Percentiles rank a stretch among this genome's conserved stretches.
Evolutionary conservation across 2,888 invertebrate genomes (phyloP).

Genomic region (Perizoma flavofasciatum): DNA sequence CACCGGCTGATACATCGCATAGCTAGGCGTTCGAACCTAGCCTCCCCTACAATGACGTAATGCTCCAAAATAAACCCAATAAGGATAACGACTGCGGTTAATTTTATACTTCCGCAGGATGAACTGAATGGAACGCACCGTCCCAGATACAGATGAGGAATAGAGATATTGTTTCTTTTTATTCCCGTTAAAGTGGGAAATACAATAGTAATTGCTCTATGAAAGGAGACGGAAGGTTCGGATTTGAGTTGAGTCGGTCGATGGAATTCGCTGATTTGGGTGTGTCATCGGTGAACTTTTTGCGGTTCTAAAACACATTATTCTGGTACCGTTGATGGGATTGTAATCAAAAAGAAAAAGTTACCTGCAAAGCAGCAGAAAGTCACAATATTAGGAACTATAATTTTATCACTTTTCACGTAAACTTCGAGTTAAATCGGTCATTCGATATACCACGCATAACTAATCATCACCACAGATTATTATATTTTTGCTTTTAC

Average conservation of each 20-base stretch:
- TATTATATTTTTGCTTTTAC: no score
- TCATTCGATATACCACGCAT: constrained; percentile 63
- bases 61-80: constrained; percentile 81
- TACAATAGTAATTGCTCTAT: constrained; percentile 33
- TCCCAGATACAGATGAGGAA: constrained; percentile 8
- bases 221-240: constrained; percentile 39
- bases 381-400: constrained; percentile 41
- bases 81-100: constrained; percentile 61
- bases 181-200: constrained; percentile 22
- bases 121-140: constrained; percentile 9
- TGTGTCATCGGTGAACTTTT: constrained; percentile 66
- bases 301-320: neutral
- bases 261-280: constrained; percentile 67
- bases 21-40: constrained; percentile 48
- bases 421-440: constrained; percentile 58
- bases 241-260: constrained; percentile 5
- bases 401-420: constrained; percentile 47
- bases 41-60: constrained; percentile 76
- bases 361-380: constrained; percentile 51
- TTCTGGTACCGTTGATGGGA: neutral
- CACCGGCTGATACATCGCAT: constrained; percentile 48
- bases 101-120: constrained; percentile 54
- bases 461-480: no score
- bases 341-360: constrained; percentile 25
- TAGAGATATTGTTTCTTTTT: no score